Conservation (phyloP, 2,113 vertebrate species). For the Esox niger region DNA sequence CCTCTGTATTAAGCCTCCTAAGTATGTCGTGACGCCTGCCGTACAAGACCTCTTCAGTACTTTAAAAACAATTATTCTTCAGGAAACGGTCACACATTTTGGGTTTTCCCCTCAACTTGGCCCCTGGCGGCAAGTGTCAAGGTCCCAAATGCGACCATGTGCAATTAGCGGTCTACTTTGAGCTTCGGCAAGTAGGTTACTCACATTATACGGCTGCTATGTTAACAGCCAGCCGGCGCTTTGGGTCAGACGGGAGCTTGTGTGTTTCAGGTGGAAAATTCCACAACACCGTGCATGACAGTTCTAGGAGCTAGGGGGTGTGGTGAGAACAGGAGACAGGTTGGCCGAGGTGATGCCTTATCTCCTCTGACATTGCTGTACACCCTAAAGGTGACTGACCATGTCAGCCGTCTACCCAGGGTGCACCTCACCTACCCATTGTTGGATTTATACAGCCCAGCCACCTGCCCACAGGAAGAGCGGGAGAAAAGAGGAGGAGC, state of each 20-base stretch:
- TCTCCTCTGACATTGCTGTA: conserved; percentile 67
- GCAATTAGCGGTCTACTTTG: conserved; percentile 45
- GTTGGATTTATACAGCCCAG: conserved; percentile 65
- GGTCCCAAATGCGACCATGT: conserved; percentile 4
- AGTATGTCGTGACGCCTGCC: background rate
- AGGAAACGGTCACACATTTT: background rate
- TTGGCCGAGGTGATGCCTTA: conserved; percentile 66
- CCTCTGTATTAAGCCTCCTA: background rate
- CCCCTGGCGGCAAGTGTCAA: background rate
- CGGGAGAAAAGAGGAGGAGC: background rate
- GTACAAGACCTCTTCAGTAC: background rate
- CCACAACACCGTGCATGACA: conserved; percentile 51
- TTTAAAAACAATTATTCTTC: background rate
- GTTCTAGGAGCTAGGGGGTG: conserved; percentile 55
- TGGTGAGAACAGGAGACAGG: conserved; percentile 64
- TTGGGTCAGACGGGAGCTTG: conserved; percentile 51
- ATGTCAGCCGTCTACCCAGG: conserved; percentile 66
- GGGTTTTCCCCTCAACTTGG: background rate
- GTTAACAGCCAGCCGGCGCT: conserved; percentile 65
- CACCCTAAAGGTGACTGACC: conserved; percentile 70
- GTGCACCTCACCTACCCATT: conserved; percentile 68
- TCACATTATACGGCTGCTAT: conserved; percentile 62
- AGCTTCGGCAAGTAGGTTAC: conserved; percentile 35
- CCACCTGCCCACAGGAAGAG: conserved; percentile 67
- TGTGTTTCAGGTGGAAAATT: conserved; percentile 61